Base-by-base conservation (phyloP, 2,113 vertebrate genomes). In the Phaethon lepturus region DNA sequence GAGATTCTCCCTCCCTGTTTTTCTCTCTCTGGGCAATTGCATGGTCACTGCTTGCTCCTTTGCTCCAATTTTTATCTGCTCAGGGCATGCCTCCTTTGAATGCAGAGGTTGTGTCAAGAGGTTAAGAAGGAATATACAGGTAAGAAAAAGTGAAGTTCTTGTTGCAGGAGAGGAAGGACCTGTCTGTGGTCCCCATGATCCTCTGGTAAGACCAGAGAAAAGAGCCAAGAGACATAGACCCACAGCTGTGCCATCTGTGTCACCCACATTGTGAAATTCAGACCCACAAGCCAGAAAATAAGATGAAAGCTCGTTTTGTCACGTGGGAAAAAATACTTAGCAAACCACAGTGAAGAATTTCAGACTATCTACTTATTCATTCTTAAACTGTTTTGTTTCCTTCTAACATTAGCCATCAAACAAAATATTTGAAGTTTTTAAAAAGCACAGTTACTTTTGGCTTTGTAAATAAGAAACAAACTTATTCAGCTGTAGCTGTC, bases 381-480 rank as follows among this genome's bases (percentile, higher is more conserved):
- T 85, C 74, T 95, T 80, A 63, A 75, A 62, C 42, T 31, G 15
- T 33, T 95, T 67, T 72, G 50, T 87, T 95, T 94, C 62, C 67
- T 81, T 79, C 77, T 93, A 73, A 73, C 49, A 20, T 76, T 79
- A 92, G n/a, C 79, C 62, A 33, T 93, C 66, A 92, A 94, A 93
- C 45, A 81, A 85, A 73, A 38, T 77, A 68, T 52, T 80, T 66
- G 49, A 77, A 74, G 35, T 62, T 93, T 95, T 71, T 73, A 83
- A 92, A 75, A 80, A 95, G 53, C 52, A 66, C 29, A 47, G 50
- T 87, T 96, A 68, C 25, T 69, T 86, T 90, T 77, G 81, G 52
- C 72, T 94, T 93, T 94, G 88, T 94, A 91, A 97, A 93, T 75
- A 88, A 79, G 55, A 74, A 35, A 50, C 59, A 62, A 67, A 90